Evolutionary conservation across 2,888 invertebrate species (phyloP).

Genomic region (Margaritifera margaritifera): DNA sequence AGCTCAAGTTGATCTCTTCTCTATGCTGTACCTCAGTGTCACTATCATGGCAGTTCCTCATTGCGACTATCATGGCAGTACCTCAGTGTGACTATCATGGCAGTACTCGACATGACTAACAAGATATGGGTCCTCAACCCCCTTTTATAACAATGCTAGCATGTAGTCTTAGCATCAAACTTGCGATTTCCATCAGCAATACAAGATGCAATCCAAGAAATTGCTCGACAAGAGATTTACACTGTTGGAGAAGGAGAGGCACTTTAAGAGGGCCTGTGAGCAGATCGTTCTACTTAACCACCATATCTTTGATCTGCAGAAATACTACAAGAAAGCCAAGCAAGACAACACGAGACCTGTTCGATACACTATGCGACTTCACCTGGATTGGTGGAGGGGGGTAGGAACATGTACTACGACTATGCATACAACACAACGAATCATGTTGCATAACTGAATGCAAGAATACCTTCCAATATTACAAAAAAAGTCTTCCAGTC

Average conservation of each 20-base stretch:
- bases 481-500: too few species aligned
- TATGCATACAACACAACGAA: conserved; percentile 53
- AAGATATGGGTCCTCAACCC: too few species aligned
- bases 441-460: conserved; percentile 40
- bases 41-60: too few species aligned
- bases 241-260: conserved; percentile 16
- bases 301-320: conserved; percentile 40
- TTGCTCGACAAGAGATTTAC: neutral
- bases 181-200: conserved; percentile 10
- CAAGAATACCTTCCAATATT: too few species aligned
- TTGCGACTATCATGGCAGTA: too few species aligned
- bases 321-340: conserved; percentile 49
- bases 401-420: conserved; percentile 61
- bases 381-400: conserved; percentile 55
- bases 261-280: conserved; percentile 50
- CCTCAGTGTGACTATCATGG: too few species aligned
- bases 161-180: neutral
- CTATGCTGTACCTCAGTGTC: too few species aligned
- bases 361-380: conserved; percentile 53
- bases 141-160: too few species aligned
- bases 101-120: too few species aligned
- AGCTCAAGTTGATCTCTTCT: too few species aligned
- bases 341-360: conserved; percentile 45
- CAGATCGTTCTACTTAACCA: conserved; percentile 53
- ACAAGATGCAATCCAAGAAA: conserved; percentile 22